Evolutionary conservation across 2,113 vertebrate species (phyloP).

Genomic region (Columba janthina): DNA sequence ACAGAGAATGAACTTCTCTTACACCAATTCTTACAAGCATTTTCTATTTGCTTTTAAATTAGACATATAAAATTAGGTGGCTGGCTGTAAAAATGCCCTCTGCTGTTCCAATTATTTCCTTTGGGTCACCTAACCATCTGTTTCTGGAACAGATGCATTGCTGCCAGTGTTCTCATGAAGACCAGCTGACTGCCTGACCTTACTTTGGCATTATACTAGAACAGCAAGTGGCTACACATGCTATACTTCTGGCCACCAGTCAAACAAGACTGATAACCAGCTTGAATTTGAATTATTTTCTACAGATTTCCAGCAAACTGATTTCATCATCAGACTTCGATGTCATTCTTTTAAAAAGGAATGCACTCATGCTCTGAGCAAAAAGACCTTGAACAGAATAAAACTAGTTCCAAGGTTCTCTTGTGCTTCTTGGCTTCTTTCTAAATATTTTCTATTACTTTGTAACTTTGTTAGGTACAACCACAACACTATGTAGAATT

Average conservation of each 20-base stretch:
- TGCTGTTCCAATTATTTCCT: not conserved
- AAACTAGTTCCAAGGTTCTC: not conserved
- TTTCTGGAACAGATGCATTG: not conserved
- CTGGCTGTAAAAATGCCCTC: not conserved
- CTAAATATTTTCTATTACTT: not conserved
- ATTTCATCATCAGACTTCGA: not conserved
- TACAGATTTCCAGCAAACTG: not conserved
- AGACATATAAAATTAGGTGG: not conserved
- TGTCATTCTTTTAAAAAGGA: not conserved
- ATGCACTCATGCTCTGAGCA: not conserved
- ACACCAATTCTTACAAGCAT: not conserved
- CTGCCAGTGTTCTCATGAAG: not conserved
- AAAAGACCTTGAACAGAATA: not conserved
- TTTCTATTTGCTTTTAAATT: not conserved
- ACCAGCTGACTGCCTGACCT: not conserved
- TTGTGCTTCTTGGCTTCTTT: not conserved
- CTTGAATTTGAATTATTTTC: not conserved
- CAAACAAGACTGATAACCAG: not conserved
- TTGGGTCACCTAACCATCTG: not conserved
- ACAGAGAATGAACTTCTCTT: not conserved
- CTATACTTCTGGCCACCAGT: not conserved
- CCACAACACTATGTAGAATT: not conserved
- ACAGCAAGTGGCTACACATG: not conserved
- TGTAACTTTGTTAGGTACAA: not conserved
- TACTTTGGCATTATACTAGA: not conserved